Evolutionary conservation across 2,113 vertebrate genomes (phyloP).

Genomic region (Ammodramus savannarum): DNA sequence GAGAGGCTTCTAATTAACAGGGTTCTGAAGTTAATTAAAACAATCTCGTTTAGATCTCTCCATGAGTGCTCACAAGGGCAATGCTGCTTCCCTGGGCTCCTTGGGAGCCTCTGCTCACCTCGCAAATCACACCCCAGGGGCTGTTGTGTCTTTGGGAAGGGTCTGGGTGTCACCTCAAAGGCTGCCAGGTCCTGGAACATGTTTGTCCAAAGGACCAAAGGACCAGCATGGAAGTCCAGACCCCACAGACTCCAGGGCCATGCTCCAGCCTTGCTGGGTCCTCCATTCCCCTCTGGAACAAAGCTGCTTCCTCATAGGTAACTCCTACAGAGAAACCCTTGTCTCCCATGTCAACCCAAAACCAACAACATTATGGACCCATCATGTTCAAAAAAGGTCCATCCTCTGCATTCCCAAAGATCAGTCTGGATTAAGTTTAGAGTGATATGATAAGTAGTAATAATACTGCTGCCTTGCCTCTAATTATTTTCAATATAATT

Average conservation of each 20-base stretch:
- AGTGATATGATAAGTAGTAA: conserved; percentile 62
- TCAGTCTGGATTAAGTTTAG: conserved; percentile 51
- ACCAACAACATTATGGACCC: fast-evolving
- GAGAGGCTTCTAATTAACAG: conserved; percentile 55
- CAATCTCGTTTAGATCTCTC: conserved; percentile 42
- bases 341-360: not conserved
- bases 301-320: not conserved
- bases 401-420: not conserved
- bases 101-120: not conserved
- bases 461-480: conserved; percentile 40
- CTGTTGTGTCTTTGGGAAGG: not conserved
- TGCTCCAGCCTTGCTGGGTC: not conserved
- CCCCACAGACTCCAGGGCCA: not conserved
- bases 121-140: not conserved
- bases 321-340: not conserved
- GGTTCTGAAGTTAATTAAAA: conserved; percentile 65
- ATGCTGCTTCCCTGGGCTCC: not conserved
- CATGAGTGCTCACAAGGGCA: conserved; percentile 7
- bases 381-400: not conserved
- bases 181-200: not conserved
- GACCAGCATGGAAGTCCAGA: not conserved
- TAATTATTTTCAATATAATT: conserved; percentile 66
- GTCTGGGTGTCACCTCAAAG: not conserved
- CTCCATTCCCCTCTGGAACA: not conserved
- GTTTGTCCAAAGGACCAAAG: not conserved